Evolutionary conservation across 2,797 vertebrate species (phyloP).

Genomic region (Silurus lanzhouensis): DNA sequence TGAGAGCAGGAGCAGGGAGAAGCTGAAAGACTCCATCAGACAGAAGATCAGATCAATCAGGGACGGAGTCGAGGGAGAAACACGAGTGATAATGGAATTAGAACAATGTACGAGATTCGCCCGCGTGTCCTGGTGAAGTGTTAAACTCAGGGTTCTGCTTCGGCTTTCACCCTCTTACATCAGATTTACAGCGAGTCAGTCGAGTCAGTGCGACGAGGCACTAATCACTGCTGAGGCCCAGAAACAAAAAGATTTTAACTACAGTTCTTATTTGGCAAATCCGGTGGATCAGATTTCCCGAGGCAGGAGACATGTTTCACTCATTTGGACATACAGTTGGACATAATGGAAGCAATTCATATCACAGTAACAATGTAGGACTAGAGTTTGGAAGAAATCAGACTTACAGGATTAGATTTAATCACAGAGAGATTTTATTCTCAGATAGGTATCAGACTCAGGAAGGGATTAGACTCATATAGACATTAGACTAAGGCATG

Average conservation of each 20-base stretch:
- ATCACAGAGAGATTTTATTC: neutral
- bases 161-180: neutral
- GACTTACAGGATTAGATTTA: neutral
- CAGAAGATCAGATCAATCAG: constrained; percentile 38
- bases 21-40: constrained; percentile 34
- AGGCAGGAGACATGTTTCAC: neutral
- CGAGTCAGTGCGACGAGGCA: neutral
- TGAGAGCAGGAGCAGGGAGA: constrained; percentile 7
- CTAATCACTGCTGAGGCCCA: neutral
- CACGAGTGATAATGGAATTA: constrained; percentile 10
- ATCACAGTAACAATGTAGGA: neutral
- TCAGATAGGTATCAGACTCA: neutral
- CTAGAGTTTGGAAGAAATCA: neutral
- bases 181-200: neutral
- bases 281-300: neutral
- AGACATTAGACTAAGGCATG: neutral
- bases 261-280: neutral
- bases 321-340: neutral
- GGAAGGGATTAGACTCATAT: neutral
- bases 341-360: neutral
- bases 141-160: neutral
- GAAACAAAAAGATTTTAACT: neutral
- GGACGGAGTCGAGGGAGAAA: constrained; percentile 20
- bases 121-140: neutral
- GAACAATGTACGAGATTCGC: neutral